A percentile compares a stretch with the other conserved stretches of the same genome.
Conservation (phyloP, 2,797 vertebrate genomes). For the Sebastes wilsoni region DNA sequence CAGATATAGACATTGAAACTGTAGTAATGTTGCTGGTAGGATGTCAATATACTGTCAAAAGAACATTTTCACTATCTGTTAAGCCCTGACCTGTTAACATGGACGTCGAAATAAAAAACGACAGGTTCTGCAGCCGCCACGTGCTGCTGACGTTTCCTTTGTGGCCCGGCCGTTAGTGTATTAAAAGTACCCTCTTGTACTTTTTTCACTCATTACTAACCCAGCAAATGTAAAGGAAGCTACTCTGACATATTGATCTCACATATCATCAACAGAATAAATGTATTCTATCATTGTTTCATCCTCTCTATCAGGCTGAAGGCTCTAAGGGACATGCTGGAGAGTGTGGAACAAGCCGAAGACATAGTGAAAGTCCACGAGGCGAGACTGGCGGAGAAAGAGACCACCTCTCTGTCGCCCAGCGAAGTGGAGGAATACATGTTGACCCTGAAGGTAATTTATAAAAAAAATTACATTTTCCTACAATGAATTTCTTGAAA, state of each 20-base stretch:
- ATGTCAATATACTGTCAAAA: too few species aligned
- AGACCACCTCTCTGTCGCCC: slow-evolving; percentile 90
- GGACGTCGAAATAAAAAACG: too few species aligned
- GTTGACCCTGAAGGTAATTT: slow-evolving; percentile 66
- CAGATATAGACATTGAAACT: too few species aligned
- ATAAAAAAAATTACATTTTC: background rate
- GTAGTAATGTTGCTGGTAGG: too few species aligned
- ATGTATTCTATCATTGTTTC: background rate
- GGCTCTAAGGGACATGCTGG: slow-evolving; percentile 87
- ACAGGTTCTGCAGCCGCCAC: too few species aligned
- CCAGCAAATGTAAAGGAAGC: background rate
- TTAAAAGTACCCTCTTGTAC: background rate
- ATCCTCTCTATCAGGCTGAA: slow-evolving; percentile 79
- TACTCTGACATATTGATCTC: background rate
- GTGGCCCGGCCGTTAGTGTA: background rate
- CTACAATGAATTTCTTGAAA: background rate
- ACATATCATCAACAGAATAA: background rate
- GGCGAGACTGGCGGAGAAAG: slow-evolving; percentile 92
- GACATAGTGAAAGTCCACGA: slow-evolving; percentile 94
- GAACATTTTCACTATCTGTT: too few species aligned
- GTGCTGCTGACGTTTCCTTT: too few species aligned
- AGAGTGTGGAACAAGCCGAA: slow-evolving; percentile 87
- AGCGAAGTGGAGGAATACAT: slow-evolving; percentile 90
- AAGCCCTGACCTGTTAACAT: too few species aligned
- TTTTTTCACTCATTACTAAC: background rate